These are phyloP conservation scores for Bradypodion pumilum DNA, from an alignment of 2,797 vertebrate species.

Conservation along the genomic window DNA sequence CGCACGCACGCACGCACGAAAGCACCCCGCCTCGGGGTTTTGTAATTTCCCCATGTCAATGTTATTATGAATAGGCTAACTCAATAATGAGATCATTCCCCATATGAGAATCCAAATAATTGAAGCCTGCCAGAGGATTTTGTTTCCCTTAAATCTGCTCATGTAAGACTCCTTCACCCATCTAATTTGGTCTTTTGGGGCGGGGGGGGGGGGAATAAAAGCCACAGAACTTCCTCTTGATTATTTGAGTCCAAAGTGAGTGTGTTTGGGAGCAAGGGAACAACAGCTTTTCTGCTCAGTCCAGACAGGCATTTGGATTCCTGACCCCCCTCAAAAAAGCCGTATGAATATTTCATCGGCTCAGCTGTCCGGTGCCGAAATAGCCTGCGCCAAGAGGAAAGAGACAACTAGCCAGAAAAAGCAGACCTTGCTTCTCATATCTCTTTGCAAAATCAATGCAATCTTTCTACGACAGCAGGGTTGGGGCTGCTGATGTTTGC, in stretches of 20 bases:
- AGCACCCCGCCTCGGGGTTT: slow-evolving; percentile 55
- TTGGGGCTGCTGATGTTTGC: accelerated
- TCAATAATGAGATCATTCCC: slow-evolving; percentile 66
- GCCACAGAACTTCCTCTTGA: neutral
- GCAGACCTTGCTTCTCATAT: neutral
- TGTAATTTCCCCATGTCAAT: slow-evolving; percentile 57
- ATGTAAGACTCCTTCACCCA: slow-evolving; percentile 31
- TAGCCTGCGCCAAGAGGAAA: neutral
- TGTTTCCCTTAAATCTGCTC: slow-evolving; percentile 51
- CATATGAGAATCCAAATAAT: slow-evolving; percentile 61
- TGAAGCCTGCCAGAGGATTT: slow-evolving; percentile 59
- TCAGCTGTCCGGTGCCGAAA: neutral
- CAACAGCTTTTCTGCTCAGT: neutral
- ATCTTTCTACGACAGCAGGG: neutral
- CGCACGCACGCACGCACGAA: too few relatives aligned
- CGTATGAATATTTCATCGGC: neutral
- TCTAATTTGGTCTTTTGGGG: slow-evolving; percentile 35
- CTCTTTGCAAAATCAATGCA: neutral
- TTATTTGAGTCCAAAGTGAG: neutral
- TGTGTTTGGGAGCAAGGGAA: accelerated
- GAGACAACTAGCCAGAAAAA: neutral
- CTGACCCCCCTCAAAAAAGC: slow-evolving; percentile 1
- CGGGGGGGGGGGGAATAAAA: neutral
- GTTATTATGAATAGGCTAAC: slow-evolving; percentile 67
- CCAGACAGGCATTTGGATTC: neutral